Percentiles rank a stretch among this genome's conserved stretches.
Evolutionary conservation across 2,797 vertebrate genomes (phyloP).

Genomic region (Sebastiscus albofasciatus): DNA sequence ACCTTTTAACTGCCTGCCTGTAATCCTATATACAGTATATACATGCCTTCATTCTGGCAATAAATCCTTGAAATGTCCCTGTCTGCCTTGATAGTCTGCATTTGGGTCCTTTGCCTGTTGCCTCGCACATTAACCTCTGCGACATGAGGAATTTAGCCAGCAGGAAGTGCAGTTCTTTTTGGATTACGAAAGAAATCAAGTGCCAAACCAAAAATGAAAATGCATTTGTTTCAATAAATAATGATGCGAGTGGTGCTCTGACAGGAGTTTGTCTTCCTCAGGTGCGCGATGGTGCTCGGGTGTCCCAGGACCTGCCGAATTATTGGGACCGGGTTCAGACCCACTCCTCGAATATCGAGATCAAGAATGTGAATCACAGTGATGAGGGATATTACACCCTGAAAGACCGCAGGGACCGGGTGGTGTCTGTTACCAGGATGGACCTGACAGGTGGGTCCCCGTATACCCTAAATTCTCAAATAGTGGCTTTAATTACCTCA

Average conservation of each 20-base stretch:
- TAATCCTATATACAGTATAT: background rate
- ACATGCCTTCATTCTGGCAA: background rate
- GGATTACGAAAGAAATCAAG: background rate
- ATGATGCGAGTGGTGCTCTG: background rate
- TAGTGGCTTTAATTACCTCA: too few relatives aligned
- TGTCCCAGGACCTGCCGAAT: conserved; percentile 40
- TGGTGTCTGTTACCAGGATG: conserved; percentile 67
- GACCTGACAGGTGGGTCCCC: conserved; percentile 64
- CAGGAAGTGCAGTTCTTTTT: background rate
- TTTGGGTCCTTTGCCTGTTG: background rate
- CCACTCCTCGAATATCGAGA: conserved; percentile 30
- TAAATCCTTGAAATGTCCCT: too few relatives aligned
- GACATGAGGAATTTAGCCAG: background rate
- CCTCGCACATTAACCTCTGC: background rate
- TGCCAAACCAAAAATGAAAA: background rate
- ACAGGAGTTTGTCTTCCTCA: conserved; percentile 17
- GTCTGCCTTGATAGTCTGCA: too few relatives aligned
- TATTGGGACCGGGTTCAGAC: conserved; percentile 61
- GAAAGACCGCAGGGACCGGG: conserved; percentile 14
- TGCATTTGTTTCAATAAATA: background rate
- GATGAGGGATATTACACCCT: conserved; percentile 74
- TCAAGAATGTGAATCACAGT: conserved; percentile 61
- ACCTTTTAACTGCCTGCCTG: background rate
- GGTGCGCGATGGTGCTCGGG: conserved; percentile 54
- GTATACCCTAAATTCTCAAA: background rate